Evolutionary conservation across 2,888 invertebrate genomes (phyloP), one percentile per base, ranked within the genome.

Genomic region (Sphaerolaimus hirsutus): DNA sequence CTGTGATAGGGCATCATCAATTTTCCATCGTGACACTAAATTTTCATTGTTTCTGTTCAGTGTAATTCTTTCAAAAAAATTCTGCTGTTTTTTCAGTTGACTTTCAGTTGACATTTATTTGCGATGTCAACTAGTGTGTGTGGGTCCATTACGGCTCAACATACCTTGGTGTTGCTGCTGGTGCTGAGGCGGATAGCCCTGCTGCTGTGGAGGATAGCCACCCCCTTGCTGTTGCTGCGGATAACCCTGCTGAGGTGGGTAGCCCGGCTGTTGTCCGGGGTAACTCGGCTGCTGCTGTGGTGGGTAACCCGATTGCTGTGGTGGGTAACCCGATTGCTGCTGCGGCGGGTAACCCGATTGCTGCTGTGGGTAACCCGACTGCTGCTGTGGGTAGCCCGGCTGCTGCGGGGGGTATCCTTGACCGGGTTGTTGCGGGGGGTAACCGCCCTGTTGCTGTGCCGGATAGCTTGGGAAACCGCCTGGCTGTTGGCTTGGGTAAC

Each of bases 341-440:
- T 44, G 44, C 29, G 35, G 44, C 14, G 42, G 42, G 29, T 42
- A 42, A 10, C 42, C 42, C 3, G 12, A 19, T 21, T 38, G 38
- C 32, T 32, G 32, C 32, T 32, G 32, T n/a, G 42, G 42, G 29
- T 42, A 42, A 10, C 42, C 42, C 3, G 12, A 19, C 19, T 38
- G 38, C 32, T 32, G 32, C 32, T 32, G 32, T n/a, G 42, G 42
- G 29, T 42, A 42, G n/a, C 42, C 42, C 3, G 12, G 38, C 19
- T 38, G 38, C 32, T 32, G 32, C 32, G 10, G 32, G n/a, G 42
- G 42, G 29, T 42, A 42, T 3, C 42, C 42, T n/a, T n/a, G n/a
- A n/a, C n/a, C n/a, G n/a, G n/a, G n/a, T n/a, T n/a, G n/a, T n/a
- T n/a, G n/a, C n/a, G n/a, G n/a, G n/a, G n/a, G n/a, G n/a, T n/a